Evolutionary conservation across 2,797 vertebrate genomes (phyloP), one percentile per base, ranked within the genome.

Genomic region (Leptoclinus maculatus): DNA sequence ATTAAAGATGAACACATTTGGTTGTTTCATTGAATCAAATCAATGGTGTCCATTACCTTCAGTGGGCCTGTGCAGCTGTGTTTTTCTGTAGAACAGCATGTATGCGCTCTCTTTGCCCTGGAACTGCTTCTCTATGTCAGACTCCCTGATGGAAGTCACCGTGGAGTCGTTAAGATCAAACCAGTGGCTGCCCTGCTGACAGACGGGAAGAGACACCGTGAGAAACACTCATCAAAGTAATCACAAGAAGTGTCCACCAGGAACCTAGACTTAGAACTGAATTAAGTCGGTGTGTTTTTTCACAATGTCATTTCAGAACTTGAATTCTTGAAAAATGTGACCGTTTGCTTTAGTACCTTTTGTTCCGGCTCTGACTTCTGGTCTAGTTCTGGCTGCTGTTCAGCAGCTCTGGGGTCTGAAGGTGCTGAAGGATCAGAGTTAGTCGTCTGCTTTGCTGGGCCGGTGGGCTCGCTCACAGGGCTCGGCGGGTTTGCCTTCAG

Each of bases 81-180:
- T 94, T 90, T 97, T 97, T 76, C 98, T 96, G 89, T 99, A 99
- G 87, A 99, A 99, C 83, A 99, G 93, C 98, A 99, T 99, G 94
- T 99, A 99, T 74, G 98, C 98, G 36, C 98, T 99, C 93, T 99
- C 98, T 92, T 97, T 98, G 58, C 98, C 98, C 93, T 98, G 96
- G 88, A 99, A 99, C 78, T 99, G 98, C 88, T 97, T 97, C 91
- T 97, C 94, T 80, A 99, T 96, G 68, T 98, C 97, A 63, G 93
- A 92, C 90, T 97, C 96, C 67, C 92, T 94, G 87, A 99, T 99
- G 16, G 96, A 95, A 2, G 95, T 96, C 54, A 99, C 98, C 11
- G 88, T 84, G 4, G 97, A 97, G 90, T 99, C 98, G 29, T 99
- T 98, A 19, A 99, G 93, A 85, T 99, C 97, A 93, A 99, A 99